Conservation (phyloP, 2,797 vertebrate genomes). For the Apogon talboti region DNA sequence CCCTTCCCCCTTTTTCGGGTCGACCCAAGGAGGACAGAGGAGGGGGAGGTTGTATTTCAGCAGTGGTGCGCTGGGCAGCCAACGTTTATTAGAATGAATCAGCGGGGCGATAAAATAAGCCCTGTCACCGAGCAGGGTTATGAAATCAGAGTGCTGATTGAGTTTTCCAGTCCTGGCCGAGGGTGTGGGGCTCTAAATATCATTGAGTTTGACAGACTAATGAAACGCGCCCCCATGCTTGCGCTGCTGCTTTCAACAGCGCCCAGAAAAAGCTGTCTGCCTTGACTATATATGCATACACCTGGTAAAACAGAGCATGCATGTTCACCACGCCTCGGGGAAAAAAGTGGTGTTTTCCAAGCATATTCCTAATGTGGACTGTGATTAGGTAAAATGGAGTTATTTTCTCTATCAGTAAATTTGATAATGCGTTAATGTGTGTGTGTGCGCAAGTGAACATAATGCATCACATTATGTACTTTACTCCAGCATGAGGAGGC, state of each 20-base stretch:
- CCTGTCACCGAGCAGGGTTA: conserved; percentile 89
- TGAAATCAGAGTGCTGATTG: conserved; percentile 91
- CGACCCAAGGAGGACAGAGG: conserved; percentile 65
- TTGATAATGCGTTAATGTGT: conserved; percentile 47
- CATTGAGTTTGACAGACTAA: conserved; percentile 86
- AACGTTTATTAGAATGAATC: conserved; percentile 85
- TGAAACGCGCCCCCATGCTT: conserved; percentile 78
- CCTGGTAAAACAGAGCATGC: conserved; percentile 22
- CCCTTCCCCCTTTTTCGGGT: conserved; percentile 38
- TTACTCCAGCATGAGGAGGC: conserved; percentile 45
- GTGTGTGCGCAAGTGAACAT: conserved; percentile 42
- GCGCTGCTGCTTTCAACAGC: conserved; percentile 52
- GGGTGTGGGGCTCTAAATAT: conserved; percentile 81
- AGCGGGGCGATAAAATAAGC: conserved; percentile 88
- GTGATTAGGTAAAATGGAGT: conserved; percentile 33
- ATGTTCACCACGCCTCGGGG: conserved; percentile 4
- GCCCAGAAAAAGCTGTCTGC: conserved; percentile 42
- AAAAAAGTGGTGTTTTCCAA: conserved; percentile 18
- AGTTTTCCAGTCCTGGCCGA: conserved; percentile 80
- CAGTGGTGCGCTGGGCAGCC: conserved; percentile 58
- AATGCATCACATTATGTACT: conserved; percentile 54
- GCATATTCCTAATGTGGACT: neutral
- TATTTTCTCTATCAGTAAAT: conserved; percentile 41
- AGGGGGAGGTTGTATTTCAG: conserved; percentile 76
- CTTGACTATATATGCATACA: conserved; percentile 12